These are phyloP conservation scores for Pitangus sulphuratus DNA, from an alignment of 2,797 vertebrate species.

Conservation along the genomic window DNA sequence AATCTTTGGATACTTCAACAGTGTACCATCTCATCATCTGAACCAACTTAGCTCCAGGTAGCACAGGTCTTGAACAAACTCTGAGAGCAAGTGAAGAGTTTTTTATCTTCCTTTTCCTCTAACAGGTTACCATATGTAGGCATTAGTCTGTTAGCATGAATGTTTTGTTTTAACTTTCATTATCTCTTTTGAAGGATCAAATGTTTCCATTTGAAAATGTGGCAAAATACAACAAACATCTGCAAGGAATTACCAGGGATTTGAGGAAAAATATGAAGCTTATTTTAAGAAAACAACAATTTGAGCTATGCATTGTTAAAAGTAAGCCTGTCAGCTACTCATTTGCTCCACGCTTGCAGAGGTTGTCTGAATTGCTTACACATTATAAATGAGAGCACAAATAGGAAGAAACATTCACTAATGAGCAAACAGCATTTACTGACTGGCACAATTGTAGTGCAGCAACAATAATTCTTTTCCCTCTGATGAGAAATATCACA, in stretches of 20 bases:
- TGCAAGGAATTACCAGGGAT: constrained; percentile 61
- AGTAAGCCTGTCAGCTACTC: constrained; percentile 49
- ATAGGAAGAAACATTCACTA: constrained; percentile 27
- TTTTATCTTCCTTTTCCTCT: background rate
- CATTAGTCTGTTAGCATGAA: background rate
- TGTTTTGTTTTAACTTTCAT: constrained; percentile 26
- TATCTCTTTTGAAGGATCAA: constrained; percentile 34
- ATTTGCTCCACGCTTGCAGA: background rate
- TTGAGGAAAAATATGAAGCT: constrained; percentile 30
- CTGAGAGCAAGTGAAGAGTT: background rate
- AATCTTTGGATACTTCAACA: background rate
- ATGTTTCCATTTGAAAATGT: background rate
- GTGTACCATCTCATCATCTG: background rate
- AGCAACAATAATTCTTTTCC: background rate
- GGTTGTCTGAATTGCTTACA: background rate
- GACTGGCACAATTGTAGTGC: background rate
- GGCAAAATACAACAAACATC: constrained; percentile 13
- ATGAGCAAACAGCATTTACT: background rate
- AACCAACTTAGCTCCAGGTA: background rate
- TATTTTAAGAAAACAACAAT: constrained; percentile 46
- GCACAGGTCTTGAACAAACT: background rate
- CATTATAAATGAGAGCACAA: constrained; percentile 18
- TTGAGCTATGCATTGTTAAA: constrained; percentile 43
- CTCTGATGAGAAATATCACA: background rate
- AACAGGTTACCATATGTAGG: background rate